Conservation (phyloP, 1,140 invertebrate genomes). For the Drosophila rufa region DNA sequence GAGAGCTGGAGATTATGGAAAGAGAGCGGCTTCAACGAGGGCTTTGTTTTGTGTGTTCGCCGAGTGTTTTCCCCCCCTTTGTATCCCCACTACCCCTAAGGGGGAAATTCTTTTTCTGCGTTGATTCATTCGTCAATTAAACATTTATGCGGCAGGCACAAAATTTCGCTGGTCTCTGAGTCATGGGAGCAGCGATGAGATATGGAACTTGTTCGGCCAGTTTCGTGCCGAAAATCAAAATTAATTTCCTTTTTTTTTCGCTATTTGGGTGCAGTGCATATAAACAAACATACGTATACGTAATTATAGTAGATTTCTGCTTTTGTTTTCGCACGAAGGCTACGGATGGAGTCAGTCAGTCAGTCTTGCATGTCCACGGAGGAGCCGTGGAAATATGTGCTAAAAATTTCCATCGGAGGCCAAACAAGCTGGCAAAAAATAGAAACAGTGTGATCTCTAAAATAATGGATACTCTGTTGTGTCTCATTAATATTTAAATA, state of each 20-base stretch:
- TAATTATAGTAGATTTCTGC: conserved; percentile 60
- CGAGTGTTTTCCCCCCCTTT: not conserved
- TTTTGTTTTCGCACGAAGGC: conserved; percentile 48
- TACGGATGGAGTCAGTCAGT: conserved; percentile 8
- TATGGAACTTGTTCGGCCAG: conserved; percentile 45
- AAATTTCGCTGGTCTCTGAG: conserved; percentile 44
- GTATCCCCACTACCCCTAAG: conserved; percentile 1
- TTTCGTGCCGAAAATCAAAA: conserved; percentile 53
- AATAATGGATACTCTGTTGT: not conserved
- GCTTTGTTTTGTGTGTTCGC: not conserved
- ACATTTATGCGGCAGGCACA: conserved; percentile 24
- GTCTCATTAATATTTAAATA: too few relatives aligned
- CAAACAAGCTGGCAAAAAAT: conserved; percentile 18
- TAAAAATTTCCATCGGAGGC: conserved; percentile 39
- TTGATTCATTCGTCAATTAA: conserved; percentile 68
- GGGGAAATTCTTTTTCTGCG: conserved; percentile 34
- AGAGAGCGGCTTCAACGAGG: conserved; percentile 14
- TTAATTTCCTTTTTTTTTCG: conserved; percentile 27
- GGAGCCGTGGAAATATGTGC: conserved; percentile 51
- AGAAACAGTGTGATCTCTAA: conserved; percentile 8
- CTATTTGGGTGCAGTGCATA: conserved; percentile 25
- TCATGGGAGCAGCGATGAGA: conserved; percentile 42
- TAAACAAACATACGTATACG: conserved; percentile 36
- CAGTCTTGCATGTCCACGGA: conserved; percentile 69
- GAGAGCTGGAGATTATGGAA: conserved; percentile 26